A percentile compares a stretch with the other conserved stretches of the same genome.
Conservation (phyloP, 2,888 invertebrate genomes). For the Callyntrura sp. region DNA sequence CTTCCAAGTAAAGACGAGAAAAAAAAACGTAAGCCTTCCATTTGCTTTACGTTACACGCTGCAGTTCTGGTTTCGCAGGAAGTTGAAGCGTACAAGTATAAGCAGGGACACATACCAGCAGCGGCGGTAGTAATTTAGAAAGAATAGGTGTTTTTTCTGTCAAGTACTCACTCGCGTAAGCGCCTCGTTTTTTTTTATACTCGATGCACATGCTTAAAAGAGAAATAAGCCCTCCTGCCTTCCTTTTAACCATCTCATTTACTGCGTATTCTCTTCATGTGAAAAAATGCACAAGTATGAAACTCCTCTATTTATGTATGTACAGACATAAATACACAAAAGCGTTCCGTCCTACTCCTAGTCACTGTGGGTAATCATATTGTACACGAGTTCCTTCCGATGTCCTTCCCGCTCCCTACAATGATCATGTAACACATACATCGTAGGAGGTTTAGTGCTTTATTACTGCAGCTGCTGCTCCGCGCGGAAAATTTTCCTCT, state of each 20-base stretch:
- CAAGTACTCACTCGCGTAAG: conserved; percentile 12
- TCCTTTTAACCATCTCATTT: neutral
- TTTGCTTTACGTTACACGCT: conserved; percentile 15
- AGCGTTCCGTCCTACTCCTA: conserved; percentile 23
- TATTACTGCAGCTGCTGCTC: neutral
- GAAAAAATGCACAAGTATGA: conserved; percentile 45
- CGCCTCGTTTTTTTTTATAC: neutral
- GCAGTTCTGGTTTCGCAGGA: conserved; percentile 11
- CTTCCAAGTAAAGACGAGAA: conserved; percentile 56
- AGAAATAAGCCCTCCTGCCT: conserved; percentile 16
- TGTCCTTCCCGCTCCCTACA: conserved; percentile 26
- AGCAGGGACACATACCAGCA: neutral
- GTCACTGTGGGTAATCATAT: conserved; percentile 7
- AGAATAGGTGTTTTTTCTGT: neutral
- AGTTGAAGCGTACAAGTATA: neutral
- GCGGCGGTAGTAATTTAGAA: neutral
- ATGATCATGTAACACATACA: too few species aligned
- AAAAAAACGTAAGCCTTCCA: conserved; percentile 25
- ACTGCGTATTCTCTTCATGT: neutral
- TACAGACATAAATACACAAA: conserved; percentile 11
- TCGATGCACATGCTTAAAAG: neutral
- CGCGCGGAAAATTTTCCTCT: neutral
- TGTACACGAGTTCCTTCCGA: conserved; percentile 19
- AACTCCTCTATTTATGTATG: too few species aligned
- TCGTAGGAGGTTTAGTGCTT: too few species aligned